Percentiles rank a stretch among this genome's conserved stretches.
phyloP scores from a whole-genome alignment of 2,888 invertebrate genomes.

The Scelioninae gen. 2 region DNA sequence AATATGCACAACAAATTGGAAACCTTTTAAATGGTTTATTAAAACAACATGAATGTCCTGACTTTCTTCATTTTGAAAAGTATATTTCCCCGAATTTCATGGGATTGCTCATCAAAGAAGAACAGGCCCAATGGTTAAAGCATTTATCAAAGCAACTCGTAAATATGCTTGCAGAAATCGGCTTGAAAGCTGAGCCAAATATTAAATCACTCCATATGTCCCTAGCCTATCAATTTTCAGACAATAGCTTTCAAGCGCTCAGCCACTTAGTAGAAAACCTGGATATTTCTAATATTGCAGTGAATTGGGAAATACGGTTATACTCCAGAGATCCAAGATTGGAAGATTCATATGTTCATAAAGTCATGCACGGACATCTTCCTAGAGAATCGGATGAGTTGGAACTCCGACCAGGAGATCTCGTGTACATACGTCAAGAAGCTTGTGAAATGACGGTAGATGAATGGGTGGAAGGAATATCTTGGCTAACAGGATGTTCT shows the following conservation, averaged over 20 bases:
- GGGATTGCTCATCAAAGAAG: slow-evolving; percentile 91
- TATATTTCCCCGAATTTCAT: slow-evolving; percentile 93
- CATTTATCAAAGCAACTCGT: slow-evolving; percentile 87
- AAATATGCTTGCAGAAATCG: slow-evolving; percentile 85
- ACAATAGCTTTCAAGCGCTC: slow-evolving; percentile 82
- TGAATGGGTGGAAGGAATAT: slow-evolving; percentile 92
- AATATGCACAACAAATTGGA: slow-evolving; percentile 82
- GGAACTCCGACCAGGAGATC: slow-evolving; percentile 90
- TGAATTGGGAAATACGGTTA: slow-evolving; percentile 89
- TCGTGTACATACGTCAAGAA: slow-evolving; percentile 87
- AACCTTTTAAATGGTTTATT: slow-evolving; percentile 86
- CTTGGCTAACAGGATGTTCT: slow-evolving; percentile 87
- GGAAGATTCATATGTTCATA: slow-evolving; percentile 81
- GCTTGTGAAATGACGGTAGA: slow-evolving; percentile 85
- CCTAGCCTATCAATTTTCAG: slow-evolving; percentile 91
- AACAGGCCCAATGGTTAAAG: slow-evolving; percentile 88
- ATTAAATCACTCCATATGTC: slow-evolving; percentile 92
- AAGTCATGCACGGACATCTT: slow-evolving; percentile 86
- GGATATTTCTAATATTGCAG: slow-evolving; percentile 76
- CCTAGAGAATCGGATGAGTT: slow-evolving; percentile 89
- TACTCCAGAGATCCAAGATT: slow-evolving; percentile 90
- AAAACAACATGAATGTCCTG: slow-evolving; percentile 81
- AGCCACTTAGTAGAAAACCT: slow-evolving; percentile 85
- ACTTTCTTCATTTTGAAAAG: slow-evolving; percentile 82
- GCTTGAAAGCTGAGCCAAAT: slow-evolving; percentile 86